Base-by-base conservation (phyloP, 2,113 vertebrate genomes). In the Candoia aspera region DNA sequence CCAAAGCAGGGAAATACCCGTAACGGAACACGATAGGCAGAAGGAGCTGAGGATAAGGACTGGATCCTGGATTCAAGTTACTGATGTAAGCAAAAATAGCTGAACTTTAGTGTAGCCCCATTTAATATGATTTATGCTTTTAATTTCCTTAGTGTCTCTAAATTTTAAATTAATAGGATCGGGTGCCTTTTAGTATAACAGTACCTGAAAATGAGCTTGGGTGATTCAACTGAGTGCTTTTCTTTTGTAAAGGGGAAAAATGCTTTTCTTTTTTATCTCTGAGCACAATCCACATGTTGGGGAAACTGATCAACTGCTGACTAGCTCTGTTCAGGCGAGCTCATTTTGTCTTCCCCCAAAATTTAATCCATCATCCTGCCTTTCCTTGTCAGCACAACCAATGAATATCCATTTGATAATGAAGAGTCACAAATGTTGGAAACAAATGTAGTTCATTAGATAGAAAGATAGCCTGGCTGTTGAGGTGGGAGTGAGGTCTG, bases 141-240 rank as follows among this genome's bases (percentile, higher is more conserved):
- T 91, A 94, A 94, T 90, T 93, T 93, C 55, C 88, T 96, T 93
- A 92, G 93, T 46, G 6, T 95, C 23, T 93, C 42, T 92, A 94
- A 93, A 89, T 54, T 90, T 83, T 46, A 96, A 94, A 92, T 57
- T 89, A 86, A 94, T 79, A 11, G 83, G n/a, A 90, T 0, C 11
- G 46, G 73, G 49, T 89, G 2, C 59, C 58, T 87, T 87, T 93
- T 68, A 42, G 54, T 37, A 46, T 42, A 87, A 87, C 15, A 91
- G 2, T 2, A 94, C 2, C 86, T 55, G 90, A 92, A 94, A 93
- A 91, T 73, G 93, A 91, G 0, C 12, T 0, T 49, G 23, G 64
- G 60, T 92, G 84, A 42, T 33, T 3, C 85, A 93, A 86, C 37
- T 88, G 57, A 54, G n/a, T 59, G 59, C 10, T 93, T 94, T 90